Base-by-base conservation (phyloP, 1,140 invertebrate genomes). In the Diplogasteroides magnus region DNA sequence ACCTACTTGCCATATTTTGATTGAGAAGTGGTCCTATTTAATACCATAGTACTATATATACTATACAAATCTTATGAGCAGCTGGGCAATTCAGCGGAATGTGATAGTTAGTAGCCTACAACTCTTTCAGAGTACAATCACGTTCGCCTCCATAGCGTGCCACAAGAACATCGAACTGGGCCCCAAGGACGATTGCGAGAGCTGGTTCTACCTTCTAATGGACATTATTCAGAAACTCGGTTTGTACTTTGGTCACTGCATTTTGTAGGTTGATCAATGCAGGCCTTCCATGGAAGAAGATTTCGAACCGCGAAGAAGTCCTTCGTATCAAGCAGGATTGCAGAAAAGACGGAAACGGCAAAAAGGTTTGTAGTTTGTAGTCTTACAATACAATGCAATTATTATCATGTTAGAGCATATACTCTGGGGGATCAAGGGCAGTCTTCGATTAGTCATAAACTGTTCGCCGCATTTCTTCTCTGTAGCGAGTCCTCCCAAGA, bases 171-270 rank as follows among this genome's bases (percentile, higher is more conserved):
- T 64, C n/a, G 77, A 78, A 37, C 19, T 77, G 2, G 66, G 76
- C 11, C 65, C 60, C 23, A 78, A 78, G 25, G 77, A 78, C 58
- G 77, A 78, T 58, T 74, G 71, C 32, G 77, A 78, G 58, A 58
- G 31, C 55, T 78, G 77, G 77, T 67, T 79, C 25, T 79, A 79
- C 28, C 55, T 79, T 25, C 27, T 79, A 19, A 26, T 72, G 0
- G 76, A 78, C 61, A 57, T 80, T 25, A 61, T 69, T 26, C 28
- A 59, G 28, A 27, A 63, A 14, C 3, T 15, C 29, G 76, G 72
- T 25, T 14, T 57, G 2, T 15, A 14, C 57, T 28, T 11, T 3
- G n/a, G 19, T n/a, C n/a, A n/a, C n/a, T n/a, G n/a, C n/a, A 29
- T 29, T 29, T 31, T 13, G 31, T 29, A 25, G 14, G 11, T 31